Conservation (phyloP, 2,888 invertebrate species). For the Thumatha senex region DNA sequence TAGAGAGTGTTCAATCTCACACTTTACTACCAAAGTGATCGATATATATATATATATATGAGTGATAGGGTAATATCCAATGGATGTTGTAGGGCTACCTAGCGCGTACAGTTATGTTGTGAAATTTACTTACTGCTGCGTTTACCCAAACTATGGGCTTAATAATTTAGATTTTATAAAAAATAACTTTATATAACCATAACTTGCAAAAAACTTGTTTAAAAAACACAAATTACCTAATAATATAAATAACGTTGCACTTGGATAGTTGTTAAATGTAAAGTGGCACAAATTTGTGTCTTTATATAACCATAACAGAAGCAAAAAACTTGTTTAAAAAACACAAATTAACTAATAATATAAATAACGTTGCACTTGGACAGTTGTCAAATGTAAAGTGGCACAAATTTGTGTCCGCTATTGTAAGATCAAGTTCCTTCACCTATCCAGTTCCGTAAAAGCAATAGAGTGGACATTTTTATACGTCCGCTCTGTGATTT, state of each 20-base stretch:
- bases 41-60: no score
- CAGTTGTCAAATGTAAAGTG: slow-evolving; percentile 1
- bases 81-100: no score
- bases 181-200: neutral
- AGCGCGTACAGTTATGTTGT: no score
- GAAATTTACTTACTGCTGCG: no score
- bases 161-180: no score
- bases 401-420: slow-evolving; percentile 18
- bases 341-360: neutral
- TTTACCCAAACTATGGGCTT: no score
- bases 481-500: slow-evolving; percentile 41
- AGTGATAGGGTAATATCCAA: no score
- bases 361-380: neutral
- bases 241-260: neutral
- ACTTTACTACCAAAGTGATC: no score
- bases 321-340: neutral
- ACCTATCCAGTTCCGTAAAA: slow-evolving; percentile 42
- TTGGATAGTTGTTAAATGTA: neutral
- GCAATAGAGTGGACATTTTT: slow-evolving; percentile 40
- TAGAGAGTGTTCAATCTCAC: no score
- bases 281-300: slow-evolving; percentile 13
- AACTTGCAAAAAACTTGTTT: no score
- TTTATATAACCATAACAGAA: neutral
- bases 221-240: neutral
- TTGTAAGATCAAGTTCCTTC: slow-evolving; percentile 34